Conservation (phyloP, 2,113 vertebrate genomes). For the Zosterops pallidus region DNA sequence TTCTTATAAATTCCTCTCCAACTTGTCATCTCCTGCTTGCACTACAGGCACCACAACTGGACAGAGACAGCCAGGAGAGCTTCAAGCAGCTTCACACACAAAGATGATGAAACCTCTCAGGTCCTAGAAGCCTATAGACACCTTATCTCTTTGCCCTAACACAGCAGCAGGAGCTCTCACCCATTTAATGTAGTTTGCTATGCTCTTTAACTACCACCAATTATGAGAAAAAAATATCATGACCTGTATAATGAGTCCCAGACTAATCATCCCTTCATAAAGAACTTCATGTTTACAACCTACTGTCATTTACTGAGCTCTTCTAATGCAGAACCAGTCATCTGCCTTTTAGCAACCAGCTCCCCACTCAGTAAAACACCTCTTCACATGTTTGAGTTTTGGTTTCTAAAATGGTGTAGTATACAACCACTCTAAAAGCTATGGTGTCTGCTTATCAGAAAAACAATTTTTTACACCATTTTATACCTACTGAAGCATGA, state of each 20-base stretch:
- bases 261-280: not conserved
- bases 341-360: not conserved
- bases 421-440: not conserved
- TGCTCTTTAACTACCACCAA: not conserved
- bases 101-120: not conserved
- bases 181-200: not conserved
- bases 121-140: not conserved
- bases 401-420: not conserved
- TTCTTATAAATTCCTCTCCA: not conserved
- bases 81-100: not conserved
- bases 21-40: not conserved
- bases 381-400: not conserved
- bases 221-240: not conserved
- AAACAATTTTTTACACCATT: not conserved
- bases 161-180: not conserved
- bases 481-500: not conserved
- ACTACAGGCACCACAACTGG: not conserved
- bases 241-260: not conserved
- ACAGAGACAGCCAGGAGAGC: not conserved
- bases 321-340: not conserved
- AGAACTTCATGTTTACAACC: not conserved
- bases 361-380: not conserved
- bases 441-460: not conserved
- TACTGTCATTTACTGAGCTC: not conserved
- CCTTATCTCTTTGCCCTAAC: not conserved